phyloP scores from a whole-genome alignment of 2,113 vertebrate genomes.

The Morone chrysops region DNA sequence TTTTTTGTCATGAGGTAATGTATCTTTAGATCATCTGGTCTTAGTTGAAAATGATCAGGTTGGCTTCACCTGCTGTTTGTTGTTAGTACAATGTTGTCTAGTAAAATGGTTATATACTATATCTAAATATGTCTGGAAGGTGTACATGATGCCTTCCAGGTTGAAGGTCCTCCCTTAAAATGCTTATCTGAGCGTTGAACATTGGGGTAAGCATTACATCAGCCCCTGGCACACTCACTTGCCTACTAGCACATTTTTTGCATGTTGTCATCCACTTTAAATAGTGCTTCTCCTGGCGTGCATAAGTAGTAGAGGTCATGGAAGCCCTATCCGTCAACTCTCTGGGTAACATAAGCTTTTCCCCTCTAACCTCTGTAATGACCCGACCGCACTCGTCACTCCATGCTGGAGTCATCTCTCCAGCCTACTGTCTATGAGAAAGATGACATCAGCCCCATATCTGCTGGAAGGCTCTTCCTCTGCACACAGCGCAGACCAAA shows the following conservation, averaged over 20 bases:
- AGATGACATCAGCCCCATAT: conserved; percentile 69
- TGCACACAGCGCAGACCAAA: conserved; percentile 45
- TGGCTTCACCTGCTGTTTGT: neutral
- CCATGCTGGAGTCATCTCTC: conserved; percentile 16
- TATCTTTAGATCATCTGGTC: neutral
- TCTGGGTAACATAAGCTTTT: conserved; percentile 45
- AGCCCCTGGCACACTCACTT: conserved; percentile 15
- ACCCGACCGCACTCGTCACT: conserved; percentile 9
- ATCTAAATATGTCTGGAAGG: neutral
- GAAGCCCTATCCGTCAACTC: conserved; percentile 6
- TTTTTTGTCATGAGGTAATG: neutral
- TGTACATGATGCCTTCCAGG: neutral
- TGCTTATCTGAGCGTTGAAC: conserved; percentile 47
- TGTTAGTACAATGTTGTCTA: neutral
- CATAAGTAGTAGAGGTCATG: conserved; percentile 7
- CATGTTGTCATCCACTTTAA: conserved; percentile 50
- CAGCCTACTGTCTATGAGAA: conserved; percentile 29
- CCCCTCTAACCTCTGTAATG: conserved; percentile 41
- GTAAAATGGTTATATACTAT: neutral
- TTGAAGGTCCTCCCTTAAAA: conserved; percentile 24
- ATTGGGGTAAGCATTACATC: conserved; percentile 41
- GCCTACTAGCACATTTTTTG: conserved; percentile 10
- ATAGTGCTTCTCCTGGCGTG: conserved; percentile 8
- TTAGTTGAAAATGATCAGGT: neutral
- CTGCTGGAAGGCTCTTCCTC: conserved; percentile 51